These are phyloP conservation scores for Rhodinocichla rosea DNA, from an alignment of 2,113 vertebrate genomes.

Conservation along the genomic window DNA sequence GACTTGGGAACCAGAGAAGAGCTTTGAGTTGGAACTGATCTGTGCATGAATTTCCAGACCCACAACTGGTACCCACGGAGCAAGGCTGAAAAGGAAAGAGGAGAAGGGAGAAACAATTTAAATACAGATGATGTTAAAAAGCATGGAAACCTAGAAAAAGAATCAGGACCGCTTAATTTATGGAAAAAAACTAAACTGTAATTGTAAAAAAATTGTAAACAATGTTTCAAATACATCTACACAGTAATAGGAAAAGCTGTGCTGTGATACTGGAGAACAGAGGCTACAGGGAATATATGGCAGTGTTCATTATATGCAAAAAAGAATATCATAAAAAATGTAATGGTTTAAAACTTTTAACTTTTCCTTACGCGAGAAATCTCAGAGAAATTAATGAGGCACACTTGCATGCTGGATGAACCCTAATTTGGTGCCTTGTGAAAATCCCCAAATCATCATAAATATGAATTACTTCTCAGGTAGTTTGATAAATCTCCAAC, in stretches of 20 bases:
- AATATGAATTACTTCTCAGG: slow-evolving; percentile 38
- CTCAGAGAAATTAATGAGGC: slow-evolving; percentile 17
- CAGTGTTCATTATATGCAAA: neutral
- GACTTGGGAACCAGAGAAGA: slow-evolving; percentile 90
- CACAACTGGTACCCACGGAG: slow-evolving; percentile 85
- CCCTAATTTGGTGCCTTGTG: neutral
- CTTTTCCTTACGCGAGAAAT: neutral
- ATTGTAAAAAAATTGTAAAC: neutral
- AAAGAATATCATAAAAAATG: neutral
- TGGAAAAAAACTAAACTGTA: neutral
- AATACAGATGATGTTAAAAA: neutral
- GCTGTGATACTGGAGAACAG: neutral
- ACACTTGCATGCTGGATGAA: slow-evolving; percentile 2
- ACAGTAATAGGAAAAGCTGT: neutral
- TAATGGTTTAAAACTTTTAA: neutral
- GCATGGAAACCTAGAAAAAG: neutral
- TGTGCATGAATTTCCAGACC: slow-evolving; percentile 96
- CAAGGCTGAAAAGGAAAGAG: slow-evolving; percentile 68
- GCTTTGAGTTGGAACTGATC: slow-evolving; percentile 90
- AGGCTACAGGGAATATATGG: neutral
- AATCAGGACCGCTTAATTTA: neutral
- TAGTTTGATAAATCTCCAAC: slow-evolving; percentile 44
- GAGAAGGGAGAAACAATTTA: neutral
- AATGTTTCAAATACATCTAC: neutral
- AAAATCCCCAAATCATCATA: slow-evolving; percentile 61